Evolutionary conservation across 2,113 vertebrate species (phyloP).

Genomic region (Amia ocellicauda): DNA sequence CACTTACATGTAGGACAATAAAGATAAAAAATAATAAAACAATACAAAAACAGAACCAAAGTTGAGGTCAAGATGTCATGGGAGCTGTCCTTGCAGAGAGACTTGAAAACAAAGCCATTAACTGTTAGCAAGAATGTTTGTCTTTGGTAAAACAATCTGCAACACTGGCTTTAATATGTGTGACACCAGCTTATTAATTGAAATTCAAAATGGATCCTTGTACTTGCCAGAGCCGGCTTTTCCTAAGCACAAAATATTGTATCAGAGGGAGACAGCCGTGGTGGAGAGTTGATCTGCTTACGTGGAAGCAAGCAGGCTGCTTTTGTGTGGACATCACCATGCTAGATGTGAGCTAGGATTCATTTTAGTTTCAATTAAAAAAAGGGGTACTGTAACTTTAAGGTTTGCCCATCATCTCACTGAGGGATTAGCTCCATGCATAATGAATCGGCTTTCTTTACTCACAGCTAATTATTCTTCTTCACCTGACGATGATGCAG

Average conservation of each 20-base stretch:
- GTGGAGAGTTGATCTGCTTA: conserved; percentile 71
- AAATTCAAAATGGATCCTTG: conserved; percentile 58
- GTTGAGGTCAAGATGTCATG: not conserved
- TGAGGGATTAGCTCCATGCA: not conserved
- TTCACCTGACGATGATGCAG: not conserved
- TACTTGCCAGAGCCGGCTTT: conserved; percentile 66
- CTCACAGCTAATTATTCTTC: not conserved
- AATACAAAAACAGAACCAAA: not conserved
- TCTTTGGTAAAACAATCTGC: conserved; percentile 48
- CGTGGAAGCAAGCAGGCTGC: conserved; percentile 14
- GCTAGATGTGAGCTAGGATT: not conserved
- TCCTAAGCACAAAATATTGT: conserved; percentile 69
- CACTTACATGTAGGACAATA: not conserved
- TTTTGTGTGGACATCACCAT: conserved; percentile 1
- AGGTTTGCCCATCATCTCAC: conserved; percentile 2
- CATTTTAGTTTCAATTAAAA: too few species aligned
- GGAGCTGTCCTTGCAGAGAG: conserved; percentile 6
- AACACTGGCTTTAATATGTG: conserved; percentile 15
- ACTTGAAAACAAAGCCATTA: conserved; percentile 29
- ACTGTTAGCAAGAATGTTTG: conserved; percentile 37
- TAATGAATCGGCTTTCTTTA: conserved; percentile 10
- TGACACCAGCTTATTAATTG: conserved; percentile 52
- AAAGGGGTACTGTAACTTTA: not conserved
- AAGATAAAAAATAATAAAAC: not conserved
- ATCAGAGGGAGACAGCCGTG: conserved; percentile 73